phyloP scores from a whole-genome alignment of 1,140 invertebrate genomes.

The Scaptomyza pallida region DNA sequence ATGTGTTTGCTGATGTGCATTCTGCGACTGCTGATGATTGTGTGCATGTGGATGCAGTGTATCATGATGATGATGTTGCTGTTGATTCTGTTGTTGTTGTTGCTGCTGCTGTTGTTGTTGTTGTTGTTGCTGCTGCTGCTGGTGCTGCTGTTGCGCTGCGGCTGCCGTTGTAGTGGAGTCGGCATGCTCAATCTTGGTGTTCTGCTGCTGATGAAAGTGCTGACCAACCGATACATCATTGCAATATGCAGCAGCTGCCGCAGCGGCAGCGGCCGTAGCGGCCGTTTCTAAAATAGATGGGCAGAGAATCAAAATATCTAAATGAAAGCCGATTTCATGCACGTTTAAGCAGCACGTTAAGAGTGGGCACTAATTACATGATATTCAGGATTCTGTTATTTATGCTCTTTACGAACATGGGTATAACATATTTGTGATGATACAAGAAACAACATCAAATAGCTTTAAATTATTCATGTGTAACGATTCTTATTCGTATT shows the following conservation, averaged over 20 bases:
- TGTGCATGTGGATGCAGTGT: constrained; percentile 57
- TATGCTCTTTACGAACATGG: constrained; percentile 24
- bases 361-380: constrained; percentile 57
- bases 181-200: constrained; percentile 74
- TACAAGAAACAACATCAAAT: not conserved
- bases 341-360: constrained; percentile 44
- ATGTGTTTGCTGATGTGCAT: constrained; percentile 58
- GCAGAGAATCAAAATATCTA: constrained; percentile 30
- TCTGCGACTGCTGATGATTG: constrained; percentile 44
- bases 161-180: constrained; percentile 72
- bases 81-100: constrained; percentile 42
- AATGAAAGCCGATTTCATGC: constrained; percentile 70
- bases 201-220: constrained; percentile 70
- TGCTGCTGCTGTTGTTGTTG: constrained; percentile 54
- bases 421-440: not conserved
- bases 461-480: not conserved
- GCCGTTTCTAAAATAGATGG: constrained; percentile 53
- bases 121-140: constrained; percentile 57
- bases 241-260: constrained; percentile 65
- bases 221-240: constrained; percentile 68
- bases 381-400: not conserved
- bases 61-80: constrained; percentile 52
- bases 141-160: constrained; percentile 47
- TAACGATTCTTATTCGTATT: no score
- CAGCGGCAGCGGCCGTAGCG: constrained; percentile 57